Conservation (phyloP, 1,140 invertebrate genomes). For the Drosophila grimshawi region DNA sequence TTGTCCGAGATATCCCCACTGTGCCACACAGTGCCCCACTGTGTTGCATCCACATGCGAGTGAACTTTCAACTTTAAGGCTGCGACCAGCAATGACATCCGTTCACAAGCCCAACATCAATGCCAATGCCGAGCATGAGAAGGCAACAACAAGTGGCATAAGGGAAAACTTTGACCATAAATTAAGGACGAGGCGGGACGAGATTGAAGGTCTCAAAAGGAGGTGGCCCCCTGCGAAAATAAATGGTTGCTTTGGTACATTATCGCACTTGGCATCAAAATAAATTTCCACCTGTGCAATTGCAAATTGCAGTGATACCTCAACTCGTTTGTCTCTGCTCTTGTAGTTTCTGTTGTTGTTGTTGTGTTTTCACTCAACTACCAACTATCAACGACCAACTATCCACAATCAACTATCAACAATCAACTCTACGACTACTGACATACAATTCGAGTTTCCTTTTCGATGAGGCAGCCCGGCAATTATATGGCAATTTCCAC, state of each 20-base stretch:
- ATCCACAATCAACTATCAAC: not conserved
- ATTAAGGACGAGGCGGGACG: constrained; percentile 33
- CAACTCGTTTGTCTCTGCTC: constrained; percentile 12
- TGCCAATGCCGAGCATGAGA: constrained; percentile 39
- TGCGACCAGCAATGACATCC: constrained; percentile 56
- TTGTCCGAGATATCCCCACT: constrained; percentile 1
- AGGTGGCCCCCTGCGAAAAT: constrained; percentile 44
- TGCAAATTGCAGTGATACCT: constrained; percentile 78
- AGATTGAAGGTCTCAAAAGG: not conserved
- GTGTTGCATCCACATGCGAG: constrained; percentile 35
- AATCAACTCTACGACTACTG: constrained; percentile 30
- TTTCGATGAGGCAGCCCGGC: constrained; percentile 46
- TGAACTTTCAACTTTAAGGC: constrained; percentile 73
- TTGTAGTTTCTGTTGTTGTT: no score
- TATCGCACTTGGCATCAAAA: constrained; percentile 80
- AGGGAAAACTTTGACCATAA: constrained; percentile 45
- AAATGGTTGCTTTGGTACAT: constrained; percentile 67
- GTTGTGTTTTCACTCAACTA: constrained; percentile 57
- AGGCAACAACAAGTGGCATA: constrained; percentile 4
- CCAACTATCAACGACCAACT: constrained; percentile 19
- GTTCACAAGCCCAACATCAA: constrained; percentile 37
- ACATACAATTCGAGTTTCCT: constrained; percentile 64
- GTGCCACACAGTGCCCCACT: not conserved
- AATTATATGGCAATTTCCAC: constrained; percentile 81
- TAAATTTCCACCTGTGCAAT: constrained; percentile 82